Conservation (phyloP, 2,113 vertebrate species). For the Albula goreensis region DNA sequence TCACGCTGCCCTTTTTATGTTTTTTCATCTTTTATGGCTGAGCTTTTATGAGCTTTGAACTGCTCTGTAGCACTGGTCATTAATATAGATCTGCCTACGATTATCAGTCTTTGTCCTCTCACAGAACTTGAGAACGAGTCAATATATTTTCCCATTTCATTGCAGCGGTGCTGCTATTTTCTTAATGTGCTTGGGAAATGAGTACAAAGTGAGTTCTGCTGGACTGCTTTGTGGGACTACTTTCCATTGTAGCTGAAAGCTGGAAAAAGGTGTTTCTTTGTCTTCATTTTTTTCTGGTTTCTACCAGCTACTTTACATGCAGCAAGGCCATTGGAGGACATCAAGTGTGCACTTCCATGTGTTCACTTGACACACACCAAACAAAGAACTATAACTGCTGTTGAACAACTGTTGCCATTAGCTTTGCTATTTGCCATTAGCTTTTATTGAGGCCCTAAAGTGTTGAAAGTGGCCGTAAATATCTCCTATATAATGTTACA, state of each 20-base stretch:
- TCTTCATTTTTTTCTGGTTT: neutral
- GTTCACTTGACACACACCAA: neutral
- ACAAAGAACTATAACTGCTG: no score
- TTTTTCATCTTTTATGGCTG: neutral
- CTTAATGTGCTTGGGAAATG: neutral
- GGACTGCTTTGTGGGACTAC: neutral
- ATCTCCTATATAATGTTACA: no score
- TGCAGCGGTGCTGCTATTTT: neutral
- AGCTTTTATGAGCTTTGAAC: slow-evolving; percentile 20
- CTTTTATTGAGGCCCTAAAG: no score
- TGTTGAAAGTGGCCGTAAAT: no score
- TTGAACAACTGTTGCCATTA: no score
- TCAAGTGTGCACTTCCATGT: neutral
- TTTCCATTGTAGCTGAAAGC: neutral
- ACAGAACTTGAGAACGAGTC: slow-evolving; percentile 10
- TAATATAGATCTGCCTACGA: slow-evolving; percentile 2
- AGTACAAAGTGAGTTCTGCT: neutral
- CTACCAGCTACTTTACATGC: neutral
- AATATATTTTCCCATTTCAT: neutral
- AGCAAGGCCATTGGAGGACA: neutral
- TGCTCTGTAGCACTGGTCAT: slow-evolving; percentile 10
- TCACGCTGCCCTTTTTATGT: neutral
- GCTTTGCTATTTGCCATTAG: no score
- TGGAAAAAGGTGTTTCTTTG: neutral
- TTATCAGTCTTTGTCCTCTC: neutral